These are phyloP conservation scores for Schizopygopsis malacanthus DNA, from an alignment of 2,797 vertebrate species.

Conservation along the genomic window DNA sequence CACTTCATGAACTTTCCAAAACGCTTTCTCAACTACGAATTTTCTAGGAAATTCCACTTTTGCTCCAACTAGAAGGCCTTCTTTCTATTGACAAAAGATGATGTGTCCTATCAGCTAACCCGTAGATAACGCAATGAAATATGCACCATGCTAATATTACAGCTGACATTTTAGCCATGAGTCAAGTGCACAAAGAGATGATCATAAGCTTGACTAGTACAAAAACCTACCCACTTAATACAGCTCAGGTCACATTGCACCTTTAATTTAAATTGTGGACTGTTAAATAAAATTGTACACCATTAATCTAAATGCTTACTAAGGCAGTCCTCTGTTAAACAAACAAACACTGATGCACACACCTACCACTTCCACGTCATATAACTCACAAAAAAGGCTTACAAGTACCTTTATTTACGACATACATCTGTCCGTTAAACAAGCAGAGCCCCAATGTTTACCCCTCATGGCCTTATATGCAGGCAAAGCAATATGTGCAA, in stretches of 20 bases:
- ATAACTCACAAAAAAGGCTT: neutral
- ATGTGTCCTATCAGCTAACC: neutral
- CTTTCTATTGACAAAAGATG: neutral
- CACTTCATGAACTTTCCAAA: neutral
- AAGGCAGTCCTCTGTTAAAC: neutral
- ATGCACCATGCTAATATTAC: neutral
- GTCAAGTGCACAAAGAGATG: neutral
- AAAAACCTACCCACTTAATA: neutral
- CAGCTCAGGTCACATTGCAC: neutral
- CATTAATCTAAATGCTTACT: neutral
- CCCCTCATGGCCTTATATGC: conserved; percentile 36
- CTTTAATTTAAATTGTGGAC: neutral
- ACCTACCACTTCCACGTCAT: neutral
- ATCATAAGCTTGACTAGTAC: neutral
- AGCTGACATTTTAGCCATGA: neutral
- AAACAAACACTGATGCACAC: conserved; percentile 13
- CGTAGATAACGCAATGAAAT: neutral
- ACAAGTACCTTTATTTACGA: conserved; percentile 25
- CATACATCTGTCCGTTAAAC: conserved; percentile 33
- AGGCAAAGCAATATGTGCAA: conserved; percentile 40
- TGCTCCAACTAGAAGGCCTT: neutral
- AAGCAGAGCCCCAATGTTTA: conserved; percentile 34
- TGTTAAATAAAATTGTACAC: neutral
- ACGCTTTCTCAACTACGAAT: neutral
- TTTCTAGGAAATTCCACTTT: conserved; percentile 2